Evolutionary conservation across 1,140 invertebrate species (phyloP), one percentile per base, ranked within the genome.

Genomic region (Helicorthomorpha holstii): DNA sequence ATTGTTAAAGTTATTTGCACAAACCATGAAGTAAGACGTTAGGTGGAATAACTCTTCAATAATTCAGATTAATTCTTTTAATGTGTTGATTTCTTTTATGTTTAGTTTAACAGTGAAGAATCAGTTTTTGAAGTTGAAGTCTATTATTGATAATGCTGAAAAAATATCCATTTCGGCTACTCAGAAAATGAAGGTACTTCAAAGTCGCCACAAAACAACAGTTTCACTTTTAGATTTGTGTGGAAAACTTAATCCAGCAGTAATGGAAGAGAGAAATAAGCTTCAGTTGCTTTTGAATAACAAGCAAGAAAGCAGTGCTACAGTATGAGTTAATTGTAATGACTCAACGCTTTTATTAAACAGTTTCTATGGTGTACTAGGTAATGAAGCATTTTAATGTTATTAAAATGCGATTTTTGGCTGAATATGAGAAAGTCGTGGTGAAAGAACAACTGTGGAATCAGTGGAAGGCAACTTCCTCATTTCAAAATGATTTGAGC

Each of bases 211-310:
- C 16, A 34, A 34, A 34, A 34, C 29, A 7, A 16, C 29, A 7
- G 16, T 7, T 16, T 7, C 7, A 14, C 27, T 45, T 54, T 53
- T 49, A 44, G 21, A 48, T 55, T 22, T 19, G 4, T 12, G 10
- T 34, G 19, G 26, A 23, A 10, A 19, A 10, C 24, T 50, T 23
- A 23, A 19, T 7, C 24, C 27, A 14, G 23, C 23, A 16, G 48
- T 54, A 12, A 49, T 58, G 21, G 60, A 57, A n/a, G 47, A 23
- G 4, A 58, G 57, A 44, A 34, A 56, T n/a, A 54, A 55, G 49
- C 34, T 55, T n/a, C 44, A 58, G 25, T 41, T 26, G 7, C 54
- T 46, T 7, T 54, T 38, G 53, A 57, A 51, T 38, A 51, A 41
- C 27, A 53, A 23, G 44, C 25, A 16, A 53, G 50, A 49, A 34